Base-by-base conservation (phyloP, 2,113 vertebrate genomes). In the Bungarus multicinctus region DNA sequence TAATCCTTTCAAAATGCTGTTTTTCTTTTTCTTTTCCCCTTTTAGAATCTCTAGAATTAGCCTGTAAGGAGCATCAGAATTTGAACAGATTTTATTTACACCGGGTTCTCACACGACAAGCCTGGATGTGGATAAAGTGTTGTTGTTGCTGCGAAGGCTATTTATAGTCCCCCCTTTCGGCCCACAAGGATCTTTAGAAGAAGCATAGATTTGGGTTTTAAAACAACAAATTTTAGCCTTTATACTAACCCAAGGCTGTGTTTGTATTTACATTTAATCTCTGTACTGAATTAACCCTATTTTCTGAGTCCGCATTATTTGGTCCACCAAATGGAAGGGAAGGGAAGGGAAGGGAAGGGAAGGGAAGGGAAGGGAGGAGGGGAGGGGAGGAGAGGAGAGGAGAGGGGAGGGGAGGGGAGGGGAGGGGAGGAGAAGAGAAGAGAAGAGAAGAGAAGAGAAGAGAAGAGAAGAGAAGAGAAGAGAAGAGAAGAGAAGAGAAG, bases 311-410 rank as follows among this genome's bases (percentile, higher is more conserved):
- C 0, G 0, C 18, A 81, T 39, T 3, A 81, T 81, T 69, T 69
- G 60, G 3, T 69, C 60, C 60, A n/a, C 60, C 2, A 14, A 30
- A 60, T 10, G 1, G 58, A 27, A 60, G 1, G 10, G 58, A 60
- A 60, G 1, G 2, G 58, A 4, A 60, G 0, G 2, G 58, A 14
- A n/a, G 0, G 2, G 60, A 14, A 69, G 0, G 4, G 60, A 14
- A 64, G 5, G 22, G 58, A 12, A 4, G 20, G 6, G 47, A 9
- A 9, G 23, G 30, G 22, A 2, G 1, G 58, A 60, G 6, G 1
- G 3, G 25, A 58, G 2, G 1, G 1, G 9, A 60, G 1, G 1
- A 8, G 54, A 12, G 8, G 25, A 1, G 58, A 30, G 4, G 10
- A 0, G 27, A 12, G 4, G 9, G 0, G 27, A 12, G 12, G 9